Evolutionary conservation across 2,888 invertebrate genomes (phyloP).

Genomic region (Drosophila algonquin): DNA sequence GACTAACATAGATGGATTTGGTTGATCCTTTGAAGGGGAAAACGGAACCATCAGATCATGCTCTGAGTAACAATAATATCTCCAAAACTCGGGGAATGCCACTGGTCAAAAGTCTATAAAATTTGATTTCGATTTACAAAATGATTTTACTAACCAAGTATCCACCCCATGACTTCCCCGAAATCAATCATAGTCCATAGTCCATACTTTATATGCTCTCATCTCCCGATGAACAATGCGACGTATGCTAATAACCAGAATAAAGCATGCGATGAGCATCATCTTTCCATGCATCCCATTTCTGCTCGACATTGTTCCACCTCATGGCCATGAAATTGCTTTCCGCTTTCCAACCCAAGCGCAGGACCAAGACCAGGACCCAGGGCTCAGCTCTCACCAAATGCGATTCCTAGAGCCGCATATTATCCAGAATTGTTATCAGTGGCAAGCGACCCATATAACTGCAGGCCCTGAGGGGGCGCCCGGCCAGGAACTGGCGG

Average conservation of each 20-base stretch:
- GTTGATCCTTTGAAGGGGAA: not conserved
- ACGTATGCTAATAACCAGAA: conserved; percentile 43
- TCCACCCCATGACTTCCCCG: not conserved
- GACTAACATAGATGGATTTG: not conserved
- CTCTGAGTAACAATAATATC: no score
- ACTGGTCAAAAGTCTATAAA: no score
- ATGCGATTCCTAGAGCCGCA: conserved; percentile 31
- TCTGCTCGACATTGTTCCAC: conserved; percentile 59
- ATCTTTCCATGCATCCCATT: conserved; percentile 8
- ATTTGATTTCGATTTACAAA: not conserved
- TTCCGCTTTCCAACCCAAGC: conserved; percentile 50
- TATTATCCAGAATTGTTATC: conserved; percentile 63
- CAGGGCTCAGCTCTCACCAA: conserved; percentile 29
- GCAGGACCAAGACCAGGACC: conserved; percentile 24
- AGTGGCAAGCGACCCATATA: conserved; percentile 73
- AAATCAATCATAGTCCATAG: not conserved
- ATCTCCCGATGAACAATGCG: conserved; percentile 5
- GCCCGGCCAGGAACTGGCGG: conserved; percentile 29
- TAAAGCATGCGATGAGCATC: conserved; percentile 33
- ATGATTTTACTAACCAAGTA: no score
- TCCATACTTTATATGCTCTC: not conserved
- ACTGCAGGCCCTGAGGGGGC: conserved; percentile 49
- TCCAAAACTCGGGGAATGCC: no score
- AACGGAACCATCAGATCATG: no score
- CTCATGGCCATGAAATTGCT: conserved; percentile 79